phyloP scores from a whole-genome alignment of 2,797 vertebrate genomes.

The Epinephelus awoara region DNA sequence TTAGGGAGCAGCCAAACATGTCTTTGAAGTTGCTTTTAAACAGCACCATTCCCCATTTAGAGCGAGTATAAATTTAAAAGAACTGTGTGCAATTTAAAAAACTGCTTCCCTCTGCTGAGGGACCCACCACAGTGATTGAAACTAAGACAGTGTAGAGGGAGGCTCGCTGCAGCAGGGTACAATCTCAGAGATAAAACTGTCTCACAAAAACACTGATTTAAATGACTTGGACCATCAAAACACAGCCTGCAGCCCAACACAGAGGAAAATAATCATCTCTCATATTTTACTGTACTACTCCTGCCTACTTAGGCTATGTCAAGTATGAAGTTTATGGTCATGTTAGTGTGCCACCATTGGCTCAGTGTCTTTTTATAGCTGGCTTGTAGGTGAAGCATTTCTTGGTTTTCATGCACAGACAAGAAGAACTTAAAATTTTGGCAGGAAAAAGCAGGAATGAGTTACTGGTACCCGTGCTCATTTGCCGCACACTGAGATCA shows the following conservation, averaged over 20 bases:
- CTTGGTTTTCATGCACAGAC: slow-evolving; percentile 17
- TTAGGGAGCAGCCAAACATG: not conserved
- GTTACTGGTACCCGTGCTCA: not conserved
- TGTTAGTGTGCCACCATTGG: not conserved
- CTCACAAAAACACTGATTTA: slow-evolving; percentile 40
- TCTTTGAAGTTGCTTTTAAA: slow-evolving; percentile 42
- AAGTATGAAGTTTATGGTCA: slow-evolving; percentile 30
- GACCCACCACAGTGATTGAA: slow-evolving; percentile 50
- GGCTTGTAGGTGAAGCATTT: slow-evolving; percentile 24
- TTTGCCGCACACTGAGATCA: not conserved
- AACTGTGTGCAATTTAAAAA: not conserved
- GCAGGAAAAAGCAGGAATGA: slow-evolving; percentile 4
- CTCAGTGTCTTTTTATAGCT: slow-evolving; percentile 19
- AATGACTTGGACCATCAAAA: slow-evolving; percentile 13
- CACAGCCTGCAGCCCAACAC: slow-evolving; percentile 10
- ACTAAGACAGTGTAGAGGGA: slow-evolving; percentile 14
- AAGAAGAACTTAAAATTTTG: not conserved
- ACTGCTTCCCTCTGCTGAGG: not conserved
- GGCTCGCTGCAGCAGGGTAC: slow-evolving; percentile 9
- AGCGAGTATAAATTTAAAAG: slow-evolving; percentile 7
- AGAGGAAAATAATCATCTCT: not conserved
- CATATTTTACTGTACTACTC: not conserved
- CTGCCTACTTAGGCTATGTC: not conserved
- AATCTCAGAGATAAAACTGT: slow-evolving; percentile 40
- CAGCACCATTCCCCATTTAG: not conserved